Conservation (phyloP, 2,888 invertebrate genomes). For the Dugesia japonica region DNA sequence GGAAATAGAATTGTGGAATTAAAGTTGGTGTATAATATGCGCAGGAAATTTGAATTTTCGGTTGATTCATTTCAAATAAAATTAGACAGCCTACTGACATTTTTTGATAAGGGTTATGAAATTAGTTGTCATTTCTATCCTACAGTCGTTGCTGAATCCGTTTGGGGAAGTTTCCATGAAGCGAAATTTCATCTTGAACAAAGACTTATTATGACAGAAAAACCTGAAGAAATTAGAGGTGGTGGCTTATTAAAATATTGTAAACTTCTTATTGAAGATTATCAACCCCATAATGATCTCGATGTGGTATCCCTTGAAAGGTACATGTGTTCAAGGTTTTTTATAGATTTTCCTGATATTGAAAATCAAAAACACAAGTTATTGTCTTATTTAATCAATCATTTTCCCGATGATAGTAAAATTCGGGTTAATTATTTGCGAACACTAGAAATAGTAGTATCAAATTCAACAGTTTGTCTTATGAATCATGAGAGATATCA, state of each 20-base stretch:
- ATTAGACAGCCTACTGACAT: constrained; percentile 76
- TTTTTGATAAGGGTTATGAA: constrained; percentile 55
- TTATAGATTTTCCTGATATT: constrained; percentile 95
- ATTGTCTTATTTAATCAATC: constrained; percentile 87
- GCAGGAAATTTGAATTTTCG: constrained; percentile 93
- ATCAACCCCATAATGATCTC: constrained; percentile 66
- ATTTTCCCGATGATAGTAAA: constrained; percentile 63
- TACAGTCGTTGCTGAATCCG: constrained; percentile 83
- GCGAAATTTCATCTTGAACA: constrained; percentile 83
- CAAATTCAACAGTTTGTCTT: constrained; percentile 89
- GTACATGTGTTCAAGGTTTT: constrained; percentile 99
- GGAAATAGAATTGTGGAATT: constrained; percentile 69
- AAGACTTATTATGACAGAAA: constrained; percentile 86
- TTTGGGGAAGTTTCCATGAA: constrained; percentile 82
- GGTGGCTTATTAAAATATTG: constrained; percentile 95
- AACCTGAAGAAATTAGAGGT: constrained; percentile 94
- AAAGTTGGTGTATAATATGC: constrained; percentile 95
- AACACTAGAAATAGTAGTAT: constrained; percentile 81
- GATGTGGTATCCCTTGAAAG: constrained; percentile 78
- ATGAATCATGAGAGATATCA: constrained; percentile 97
- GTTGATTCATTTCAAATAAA: constrained; percentile 98
- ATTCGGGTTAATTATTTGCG: constrained; percentile 88
- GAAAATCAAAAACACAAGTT: constrained; percentile 80
- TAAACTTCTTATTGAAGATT: constrained; percentile 79
- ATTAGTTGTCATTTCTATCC: constrained; percentile 57